These are phyloP conservation scores for Coendou prehensilis DNA, from an alignment of 2,797 vertebrate species.

Conservation along the genomic window DNA sequence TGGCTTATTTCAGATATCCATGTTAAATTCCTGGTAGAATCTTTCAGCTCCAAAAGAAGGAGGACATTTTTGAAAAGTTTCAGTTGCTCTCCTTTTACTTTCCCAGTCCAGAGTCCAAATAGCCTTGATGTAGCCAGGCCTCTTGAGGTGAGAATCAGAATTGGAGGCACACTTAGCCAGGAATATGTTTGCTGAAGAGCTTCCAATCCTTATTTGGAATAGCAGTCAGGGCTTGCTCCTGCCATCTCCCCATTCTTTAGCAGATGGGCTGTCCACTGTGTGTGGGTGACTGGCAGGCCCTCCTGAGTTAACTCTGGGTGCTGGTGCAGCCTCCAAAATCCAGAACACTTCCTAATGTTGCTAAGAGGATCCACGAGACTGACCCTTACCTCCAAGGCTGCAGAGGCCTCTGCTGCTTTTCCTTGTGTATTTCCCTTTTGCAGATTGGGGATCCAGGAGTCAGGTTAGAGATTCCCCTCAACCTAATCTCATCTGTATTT, in stretches of 20 bases:
- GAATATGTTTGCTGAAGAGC: slow-evolving; percentile 49
- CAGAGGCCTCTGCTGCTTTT: background rate
- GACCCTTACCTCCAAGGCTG: background rate
- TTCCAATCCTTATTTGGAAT: slow-evolving; percentile 59
- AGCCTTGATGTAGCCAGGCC: background rate
- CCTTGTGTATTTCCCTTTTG: background rate
- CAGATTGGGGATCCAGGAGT: background rate
- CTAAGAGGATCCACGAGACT: background rate
- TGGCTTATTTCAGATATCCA: background rate
- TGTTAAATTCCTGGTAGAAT: background rate
- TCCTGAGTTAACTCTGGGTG: background rate
- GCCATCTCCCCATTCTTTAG: background rate
- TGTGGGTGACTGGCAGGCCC: background rate
- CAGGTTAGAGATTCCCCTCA: background rate
- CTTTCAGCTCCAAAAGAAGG: background rate
- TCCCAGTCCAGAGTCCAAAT: background rate
- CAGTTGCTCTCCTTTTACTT: background rate
- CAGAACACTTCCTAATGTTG: background rate
- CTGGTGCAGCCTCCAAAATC: background rate
- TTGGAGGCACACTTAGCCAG: background rate
- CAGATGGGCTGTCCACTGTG: background rate
- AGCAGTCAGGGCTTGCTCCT: background rate
- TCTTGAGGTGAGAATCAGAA: slow-evolving; percentile 35
- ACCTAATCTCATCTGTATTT: background rate
- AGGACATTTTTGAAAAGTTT: background rate